A percentile compares a stretch with the other conserved stretches of the same genome.
phyloP scores from a whole-genome alignment of 2,797 vertebrate species.

The Hydrophis major region DNA sequence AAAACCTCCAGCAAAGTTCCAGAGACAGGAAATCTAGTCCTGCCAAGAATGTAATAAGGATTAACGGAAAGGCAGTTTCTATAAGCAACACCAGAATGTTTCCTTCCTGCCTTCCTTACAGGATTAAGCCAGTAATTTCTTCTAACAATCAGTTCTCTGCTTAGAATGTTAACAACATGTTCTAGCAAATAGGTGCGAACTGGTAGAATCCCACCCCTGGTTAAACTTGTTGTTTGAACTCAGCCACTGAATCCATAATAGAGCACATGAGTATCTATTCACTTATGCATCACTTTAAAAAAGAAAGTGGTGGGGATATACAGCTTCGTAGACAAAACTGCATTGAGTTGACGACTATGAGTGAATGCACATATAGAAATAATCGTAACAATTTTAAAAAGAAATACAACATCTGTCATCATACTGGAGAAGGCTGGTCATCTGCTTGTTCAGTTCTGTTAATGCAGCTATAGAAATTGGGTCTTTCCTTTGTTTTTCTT shows the following conservation, averaged over 20 bases:
- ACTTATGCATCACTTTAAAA: not conserved
- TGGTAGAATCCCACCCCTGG: too few species aligned
- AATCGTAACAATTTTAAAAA: not conserved
- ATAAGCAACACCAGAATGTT: too few species aligned
- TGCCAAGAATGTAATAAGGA: too few species aligned
- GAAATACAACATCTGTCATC: not conserved
- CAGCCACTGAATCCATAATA: not conserved
- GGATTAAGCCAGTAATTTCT: too few species aligned
- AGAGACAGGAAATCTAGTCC: too few species aligned
- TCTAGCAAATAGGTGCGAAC: too few species aligned
- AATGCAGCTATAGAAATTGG: not conserved
- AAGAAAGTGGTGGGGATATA: not conserved
- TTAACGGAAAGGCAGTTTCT: too few species aligned
- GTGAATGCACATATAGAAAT: not conserved
- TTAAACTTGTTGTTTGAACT: not conserved
- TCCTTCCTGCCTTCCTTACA: too few species aligned
- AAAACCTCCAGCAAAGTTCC: too few species aligned
- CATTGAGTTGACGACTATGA: not conserved
- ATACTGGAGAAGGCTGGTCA: not conserved
- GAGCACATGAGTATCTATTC: not conserved
- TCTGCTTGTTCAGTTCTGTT: not conserved
- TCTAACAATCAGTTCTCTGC: too few species aligned
- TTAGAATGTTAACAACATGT: too few species aligned
- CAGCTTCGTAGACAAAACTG: not conserved
- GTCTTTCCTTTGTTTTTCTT: not conserved